Evolutionary conservation across 2,888 invertebrate genomes (phyloP), one percentile per base, ranked within the genome.

Genomic region (Athalia rosae): DNA sequence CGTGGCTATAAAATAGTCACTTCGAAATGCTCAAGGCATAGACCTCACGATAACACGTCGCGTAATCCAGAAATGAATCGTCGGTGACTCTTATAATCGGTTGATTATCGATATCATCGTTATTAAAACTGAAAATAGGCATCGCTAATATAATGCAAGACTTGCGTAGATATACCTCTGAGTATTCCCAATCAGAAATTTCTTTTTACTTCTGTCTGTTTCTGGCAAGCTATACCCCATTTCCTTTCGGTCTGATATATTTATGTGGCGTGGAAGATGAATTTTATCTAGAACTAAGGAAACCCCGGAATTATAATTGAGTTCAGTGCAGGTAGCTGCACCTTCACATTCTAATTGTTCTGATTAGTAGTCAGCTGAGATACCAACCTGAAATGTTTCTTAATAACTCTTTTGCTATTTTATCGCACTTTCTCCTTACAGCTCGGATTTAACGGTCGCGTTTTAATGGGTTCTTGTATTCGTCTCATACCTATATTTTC

Each of bases 401-500:
- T 53, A 50, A 69, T 53, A 53, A 69, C n/a, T n/a, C 69, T 58
- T 71, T 13, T n/a, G 45, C 43, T 45, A 43, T 58, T 28, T 58
- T 43, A 71, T 71, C 45, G 71, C 71, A 71, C 71, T 71, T 71
- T 71, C 71, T 71, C 71, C 13, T 50, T 28, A 28, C 28, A 28
- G 58, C 13, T 58, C 58, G 13, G 71, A 71, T 28, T 45, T 45
- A 58, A 71, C 58, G 28, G 56, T 71, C 71, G 58, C 71, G 71
- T 58, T 50, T 28, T 3, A 28, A 62, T 47, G 28, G n/a, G 58
- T 58, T 56, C 58, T 67, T 67, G 69, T 71, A 58, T 71, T 58
- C 58, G 58, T 56, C 28, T 28, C 28, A 28, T 28, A 28, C 28
- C 28, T 28, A 28, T 28, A 28, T 28, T 28, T 28, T 28, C 28